phyloP scores from a whole-genome alignment of 2,113 vertebrate genomes.

The Pangasianodon hypophthalmus region DNA sequence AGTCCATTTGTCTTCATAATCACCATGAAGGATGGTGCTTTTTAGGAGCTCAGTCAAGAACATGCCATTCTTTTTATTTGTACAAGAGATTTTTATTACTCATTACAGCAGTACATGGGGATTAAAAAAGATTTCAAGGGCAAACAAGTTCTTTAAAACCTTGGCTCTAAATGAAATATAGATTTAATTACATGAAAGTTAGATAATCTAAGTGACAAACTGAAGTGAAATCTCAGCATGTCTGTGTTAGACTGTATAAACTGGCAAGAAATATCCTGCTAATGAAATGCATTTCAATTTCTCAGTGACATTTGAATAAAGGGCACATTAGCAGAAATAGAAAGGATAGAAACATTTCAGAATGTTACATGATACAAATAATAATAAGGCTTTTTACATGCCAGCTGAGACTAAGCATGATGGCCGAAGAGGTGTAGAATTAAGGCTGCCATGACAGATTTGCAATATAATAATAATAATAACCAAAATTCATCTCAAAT shows the following conservation, averaged over 20 bases:
- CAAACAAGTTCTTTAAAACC: background rate
- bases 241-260: background rate
- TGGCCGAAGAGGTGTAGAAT: background rate
- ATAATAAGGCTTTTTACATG: background rate
- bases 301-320: conserved; percentile 25
- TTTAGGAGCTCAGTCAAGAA: background rate
- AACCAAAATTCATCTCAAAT: background rate
- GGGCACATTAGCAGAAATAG: background rate
- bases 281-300: conserved; percentile 19
- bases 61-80: background rate
- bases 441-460: background rate
- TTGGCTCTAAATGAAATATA: background rate
- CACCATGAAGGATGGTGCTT: background rate
- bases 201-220: conserved; percentile 10
- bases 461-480: background rate
- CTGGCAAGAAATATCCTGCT: background rate
- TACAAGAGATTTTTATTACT: background rate
- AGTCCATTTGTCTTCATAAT: background rate
- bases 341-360: background rate
- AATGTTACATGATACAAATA: background rate
- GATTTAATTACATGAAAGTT: conserved; percentile 8
- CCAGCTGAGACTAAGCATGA: too few species aligned
- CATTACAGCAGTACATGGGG: background rate
- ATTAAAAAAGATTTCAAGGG: background rate
- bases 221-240: background rate